Evolutionary conservation across 1,140 invertebrate species (phyloP).

Genomic region (Drosophila oshimai): DNA sequence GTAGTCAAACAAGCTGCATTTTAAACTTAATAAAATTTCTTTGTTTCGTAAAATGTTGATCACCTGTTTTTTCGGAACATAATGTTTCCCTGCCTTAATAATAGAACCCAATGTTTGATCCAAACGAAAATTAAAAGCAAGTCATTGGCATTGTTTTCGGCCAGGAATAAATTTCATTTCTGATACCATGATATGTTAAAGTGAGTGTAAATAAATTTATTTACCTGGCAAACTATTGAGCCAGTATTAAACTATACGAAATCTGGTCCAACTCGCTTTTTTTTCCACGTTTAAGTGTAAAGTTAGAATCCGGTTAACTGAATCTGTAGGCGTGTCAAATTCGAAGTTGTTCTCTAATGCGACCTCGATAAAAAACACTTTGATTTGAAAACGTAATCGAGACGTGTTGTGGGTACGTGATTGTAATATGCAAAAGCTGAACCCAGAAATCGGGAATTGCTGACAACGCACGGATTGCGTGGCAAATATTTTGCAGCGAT

Average conservation of each 20-base stretch:
- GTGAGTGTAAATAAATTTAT: no score
- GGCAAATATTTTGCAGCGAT: slow-evolving; percentile 60
- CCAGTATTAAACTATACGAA: not conserved
- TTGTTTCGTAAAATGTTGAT: slow-evolving; percentile 18
- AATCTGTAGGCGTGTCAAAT: slow-evolving; percentile 16
- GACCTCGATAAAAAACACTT: slow-evolving; percentile 58
- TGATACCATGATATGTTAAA: no score
- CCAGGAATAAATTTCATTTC: no score
- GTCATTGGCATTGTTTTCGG: no score
- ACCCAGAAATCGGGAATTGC: slow-evolving; percentile 14
- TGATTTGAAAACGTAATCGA: slow-evolving; percentile 75
- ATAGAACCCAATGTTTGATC: no score
- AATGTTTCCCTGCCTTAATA: no score
- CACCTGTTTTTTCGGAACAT: no score
- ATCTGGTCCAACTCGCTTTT: not conserved
- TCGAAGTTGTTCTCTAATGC: slow-evolving; percentile 9
- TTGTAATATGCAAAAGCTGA: slow-evolving; percentile 37
- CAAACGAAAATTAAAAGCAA: no score
- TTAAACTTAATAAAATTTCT: not conserved
- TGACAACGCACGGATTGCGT: slow-evolving; percentile 30
- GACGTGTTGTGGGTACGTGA: slow-evolving; percentile 69
- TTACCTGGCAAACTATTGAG: slow-evolving; percentile 2
- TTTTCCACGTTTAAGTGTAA: slow-evolving; percentile 7
- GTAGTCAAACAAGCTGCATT: no score
- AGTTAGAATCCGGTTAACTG: no score